Evolutionary conservation across 2,113 vertebrate species (phyloP).

Genomic region (Coptodon bakossiorum): DNA sequence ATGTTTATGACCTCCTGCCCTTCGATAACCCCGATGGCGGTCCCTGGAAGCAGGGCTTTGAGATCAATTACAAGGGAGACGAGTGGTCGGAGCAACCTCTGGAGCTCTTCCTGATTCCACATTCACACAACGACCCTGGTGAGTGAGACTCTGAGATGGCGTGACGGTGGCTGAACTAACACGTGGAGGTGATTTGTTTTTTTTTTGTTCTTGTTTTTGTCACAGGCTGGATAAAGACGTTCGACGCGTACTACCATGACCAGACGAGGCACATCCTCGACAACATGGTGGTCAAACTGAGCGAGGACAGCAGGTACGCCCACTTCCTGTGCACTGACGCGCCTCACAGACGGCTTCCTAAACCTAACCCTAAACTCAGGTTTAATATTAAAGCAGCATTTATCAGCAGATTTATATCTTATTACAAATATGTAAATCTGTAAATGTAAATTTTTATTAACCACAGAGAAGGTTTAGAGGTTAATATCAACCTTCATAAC

Average conservation of each 20-base stretch:
- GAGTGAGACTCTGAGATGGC: constrained; percentile 9
- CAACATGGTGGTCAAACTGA: constrained; percentile 88
- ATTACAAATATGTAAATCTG: neutral
- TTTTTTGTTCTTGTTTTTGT: neutral
- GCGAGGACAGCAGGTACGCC: constrained; percentile 70
- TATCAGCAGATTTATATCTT: neutral
- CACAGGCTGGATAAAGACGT: constrained; percentile 93
- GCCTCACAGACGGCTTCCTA: neutral
- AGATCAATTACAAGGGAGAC: constrained; percentile 78
- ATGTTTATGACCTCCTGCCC: constrained; percentile 83
- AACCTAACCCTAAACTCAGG: neutral
- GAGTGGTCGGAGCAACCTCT: constrained; percentile 84
- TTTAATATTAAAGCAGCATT: neutral
- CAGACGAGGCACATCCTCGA: constrained; percentile 89
- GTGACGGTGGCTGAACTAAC: neutral
- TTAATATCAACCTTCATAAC: neutral
- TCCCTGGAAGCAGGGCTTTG: constrained; percentile 93
- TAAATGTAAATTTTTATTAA: neutral
- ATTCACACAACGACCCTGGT: constrained; percentile 96
- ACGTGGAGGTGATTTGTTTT: neutral
- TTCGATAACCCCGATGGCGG: constrained; percentile 92
- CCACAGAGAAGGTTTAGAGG: neutral
- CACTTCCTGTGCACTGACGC: neutral
- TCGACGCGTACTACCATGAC: constrained; percentile 87
- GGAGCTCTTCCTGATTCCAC: constrained; percentile 87